A percentile compares a stretch with the other conserved stretches of the same genome.
Conservation (phyloP, 2,888 invertebrate species). For the Ectemnius continuus region DNA sequence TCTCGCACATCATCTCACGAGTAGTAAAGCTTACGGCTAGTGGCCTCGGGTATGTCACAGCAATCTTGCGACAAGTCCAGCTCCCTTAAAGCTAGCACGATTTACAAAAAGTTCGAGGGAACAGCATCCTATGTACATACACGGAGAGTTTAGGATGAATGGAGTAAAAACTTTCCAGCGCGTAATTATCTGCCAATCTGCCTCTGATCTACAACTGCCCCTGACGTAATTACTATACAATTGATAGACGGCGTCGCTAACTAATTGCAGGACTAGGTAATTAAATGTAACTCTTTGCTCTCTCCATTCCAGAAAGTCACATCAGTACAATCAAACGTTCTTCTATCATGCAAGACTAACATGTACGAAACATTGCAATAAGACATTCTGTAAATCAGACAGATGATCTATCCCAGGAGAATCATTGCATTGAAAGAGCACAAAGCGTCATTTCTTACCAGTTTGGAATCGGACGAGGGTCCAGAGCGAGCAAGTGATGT, state of each 20-base stretch:
- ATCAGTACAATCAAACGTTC: no score
- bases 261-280: neutral
- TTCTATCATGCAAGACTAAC: no score
- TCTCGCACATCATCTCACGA: conserved; percentile 2
- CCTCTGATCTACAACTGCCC: no score
- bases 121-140: neutral
- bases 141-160: no score
- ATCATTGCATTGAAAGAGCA: neutral
- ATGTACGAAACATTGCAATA: neutral
- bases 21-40: neutral
- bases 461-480: neutral
- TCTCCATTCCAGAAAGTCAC: neutral
- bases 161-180: no score
- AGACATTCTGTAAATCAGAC: neutral
- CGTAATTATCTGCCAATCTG: no score
- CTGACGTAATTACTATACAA: no score
- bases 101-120: neutral
- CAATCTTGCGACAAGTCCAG: neutral
- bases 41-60: neutral
- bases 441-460: neutral
- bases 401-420: neutral
- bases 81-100: conserved; percentile 1
- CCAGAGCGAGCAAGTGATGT: neutral
- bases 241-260: neutral
- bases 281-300: neutral